Percentiles rank a stretch among this genome's conserved stretches.
Evolutionary conservation across 2,113 vertebrate species (phyloP).

Genomic region (Ellobius talpinus): DNA sequence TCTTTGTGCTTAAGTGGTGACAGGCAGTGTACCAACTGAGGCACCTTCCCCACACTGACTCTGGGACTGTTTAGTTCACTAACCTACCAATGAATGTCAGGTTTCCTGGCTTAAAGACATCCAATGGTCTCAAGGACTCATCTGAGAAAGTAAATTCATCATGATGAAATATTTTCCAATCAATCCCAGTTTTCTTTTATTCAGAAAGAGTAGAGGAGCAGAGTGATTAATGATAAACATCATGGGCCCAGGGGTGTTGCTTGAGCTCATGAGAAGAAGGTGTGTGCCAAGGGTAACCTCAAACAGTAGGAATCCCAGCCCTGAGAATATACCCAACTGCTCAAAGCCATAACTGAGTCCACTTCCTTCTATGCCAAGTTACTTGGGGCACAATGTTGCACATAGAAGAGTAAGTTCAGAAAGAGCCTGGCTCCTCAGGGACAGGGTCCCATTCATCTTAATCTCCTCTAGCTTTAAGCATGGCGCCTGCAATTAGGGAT

Average conservation of each 20-base stretch:
- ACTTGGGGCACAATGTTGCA: not conserved
- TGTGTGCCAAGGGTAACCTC: not conserved
- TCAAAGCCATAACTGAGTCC: not conserved
- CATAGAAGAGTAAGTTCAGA: not conserved
- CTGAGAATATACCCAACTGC: not conserved
- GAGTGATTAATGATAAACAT: not conserved
- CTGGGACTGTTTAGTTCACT: not conserved
- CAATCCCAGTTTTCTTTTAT: slow-evolving; percentile 9
- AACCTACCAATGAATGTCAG: not conserved
- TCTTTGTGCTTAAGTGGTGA: not conserved
- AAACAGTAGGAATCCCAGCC: not conserved
- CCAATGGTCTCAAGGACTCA: not conserved
- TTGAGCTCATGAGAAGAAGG: not conserved
- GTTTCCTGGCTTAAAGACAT: not conserved
- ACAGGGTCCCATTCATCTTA: not conserved
- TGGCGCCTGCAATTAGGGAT: not conserved
- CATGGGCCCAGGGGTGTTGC: fast-evolving
- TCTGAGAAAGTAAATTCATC: slow-evolving; percentile 38
- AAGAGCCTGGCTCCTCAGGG: not conserved
- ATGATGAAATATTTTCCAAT: slow-evolving; percentile 42
- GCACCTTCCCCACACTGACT: not conserved
- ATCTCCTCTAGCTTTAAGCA: not conserved
- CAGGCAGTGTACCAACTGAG: not conserved
- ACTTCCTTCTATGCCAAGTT: not conserved
- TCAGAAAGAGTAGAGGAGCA: not conserved